phyloP scores from a whole-genome alignment of 1,140 invertebrate species.

The Xylocopa sonorina region DNA sequence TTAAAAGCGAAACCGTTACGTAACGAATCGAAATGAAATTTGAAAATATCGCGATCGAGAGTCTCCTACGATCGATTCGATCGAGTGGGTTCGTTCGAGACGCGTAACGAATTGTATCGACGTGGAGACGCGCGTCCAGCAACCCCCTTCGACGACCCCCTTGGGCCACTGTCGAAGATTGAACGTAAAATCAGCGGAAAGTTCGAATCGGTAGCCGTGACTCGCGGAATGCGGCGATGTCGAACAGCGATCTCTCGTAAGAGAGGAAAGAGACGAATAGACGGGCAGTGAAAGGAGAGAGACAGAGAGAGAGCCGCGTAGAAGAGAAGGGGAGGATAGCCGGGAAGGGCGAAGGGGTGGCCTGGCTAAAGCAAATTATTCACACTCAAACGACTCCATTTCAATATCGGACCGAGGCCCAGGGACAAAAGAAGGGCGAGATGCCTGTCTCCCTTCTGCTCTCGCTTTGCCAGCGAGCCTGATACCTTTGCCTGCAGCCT shows the following conservation, averaged over 20 bases:
- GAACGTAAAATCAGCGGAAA: conserved; percentile 48
- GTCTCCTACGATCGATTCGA: too few species aligned
- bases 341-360: conserved; percentile 68
- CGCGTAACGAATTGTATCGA: too few species aligned
- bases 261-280: conserved; percentile 33
- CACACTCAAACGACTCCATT: conserved; percentile 84
- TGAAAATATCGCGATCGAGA: too few species aligned
- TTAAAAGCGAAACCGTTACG: background rate
- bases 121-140: background rate
- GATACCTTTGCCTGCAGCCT: conserved; percentile 77
- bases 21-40: background rate
- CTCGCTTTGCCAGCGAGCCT: conserved; percentile 80
- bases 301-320: conserved; percentile 10
- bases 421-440: conserved; percentile 83
- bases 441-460: conserved; percentile 81
- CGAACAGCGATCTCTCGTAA: conserved; percentile 58
- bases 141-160: too few species aligned
- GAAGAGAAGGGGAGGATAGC: conserved; percentile 41
- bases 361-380: conserved; percentile 83
- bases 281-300: conserved; percentile 22
- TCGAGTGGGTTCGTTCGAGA: too few species aligned
- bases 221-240: conserved; percentile 61
- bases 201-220: conserved; percentile 38
- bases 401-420: conserved; percentile 81
- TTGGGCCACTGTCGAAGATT: conserved; percentile 6